A percentile compares a stretch with the other conserved stretches of the same genome.
Evolutionary conservation across 2,888 invertebrate species (phyloP).

Genomic region (Ectropis crepuscularia): DNA sequence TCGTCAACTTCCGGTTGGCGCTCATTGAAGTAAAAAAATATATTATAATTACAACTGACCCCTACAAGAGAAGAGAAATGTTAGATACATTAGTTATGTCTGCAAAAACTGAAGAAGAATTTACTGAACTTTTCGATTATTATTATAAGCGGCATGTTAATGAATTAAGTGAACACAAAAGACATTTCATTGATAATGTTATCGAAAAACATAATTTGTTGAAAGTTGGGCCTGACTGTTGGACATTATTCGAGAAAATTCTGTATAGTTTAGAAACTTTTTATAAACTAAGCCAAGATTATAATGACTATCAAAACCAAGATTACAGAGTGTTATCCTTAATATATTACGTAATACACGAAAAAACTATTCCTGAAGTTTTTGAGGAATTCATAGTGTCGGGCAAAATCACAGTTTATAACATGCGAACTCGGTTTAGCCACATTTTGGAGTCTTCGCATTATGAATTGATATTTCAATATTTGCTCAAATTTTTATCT

Average conservation of each 20-base stretch:
- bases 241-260: slow-evolving; percentile 31
- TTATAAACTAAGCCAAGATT: neutral
- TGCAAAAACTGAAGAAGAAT: slow-evolving; percentile 45
- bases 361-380: slow-evolving; percentile 23
- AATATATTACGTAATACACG: slow-evolving; percentile 25
- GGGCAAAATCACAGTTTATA: neutral
- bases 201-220: slow-evolving; percentile 20
- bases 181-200: slow-evolving; percentile 20
- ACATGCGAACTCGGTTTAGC: neutral
- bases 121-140: slow-evolving; percentile 24
- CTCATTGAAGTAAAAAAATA: slow-evolving; percentile 35
- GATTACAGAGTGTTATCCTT: slow-evolving; percentile 20
- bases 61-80: slow-evolving; percentile 22
- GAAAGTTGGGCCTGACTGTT: slow-evolving; percentile 26
- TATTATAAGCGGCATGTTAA: slow-evolving; percentile 8
- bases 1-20: slow-evolving; percentile 49
- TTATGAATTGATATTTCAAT: neutral
- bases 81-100: slow-evolving; percentile 43
- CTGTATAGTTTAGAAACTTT: slow-evolving; percentile 27
- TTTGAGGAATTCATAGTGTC: slow-evolving; percentile 4
- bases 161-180: slow-evolving; percentile 22
- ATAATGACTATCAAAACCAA: neutral
- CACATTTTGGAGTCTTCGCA: neutral
- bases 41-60: slow-evolving; percentile 14
- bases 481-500: neutral